Evolutionary conservation across 1,140 invertebrate species (phyloP), one percentile per base, ranked within the genome.

Genomic region (Anadara kagoshimensis): DNA sequence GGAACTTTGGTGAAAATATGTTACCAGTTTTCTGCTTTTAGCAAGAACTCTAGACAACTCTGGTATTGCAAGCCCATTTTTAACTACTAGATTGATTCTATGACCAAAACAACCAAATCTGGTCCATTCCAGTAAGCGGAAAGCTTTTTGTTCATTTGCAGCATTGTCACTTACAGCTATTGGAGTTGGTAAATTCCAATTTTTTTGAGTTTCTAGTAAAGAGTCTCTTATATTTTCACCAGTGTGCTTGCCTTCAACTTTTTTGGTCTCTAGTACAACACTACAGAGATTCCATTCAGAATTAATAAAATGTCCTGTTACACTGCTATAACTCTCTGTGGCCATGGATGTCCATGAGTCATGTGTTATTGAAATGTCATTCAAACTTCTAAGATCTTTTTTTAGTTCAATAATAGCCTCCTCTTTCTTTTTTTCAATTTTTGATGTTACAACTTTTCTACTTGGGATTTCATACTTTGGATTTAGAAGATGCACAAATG

Each of bases 1-100:
- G 3, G n/a, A 45, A 4, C 49, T 57, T 41, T 64, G 51, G 44
- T 72, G 69, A 36, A 72, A 72, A 47, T 57, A 72, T 3, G 69
- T 72, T n/a, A 64, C 29, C 14, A 72, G 12, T 22, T 56, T 57
- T 24, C 61, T 29, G 8, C n/a, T 41, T 20, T 72, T 72, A 14
- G 49, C 69, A 18, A 64, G 5, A 29, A 64, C 12, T 36, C 24
- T 44, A 5, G 4, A 22, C 29, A 64, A n/a, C 36, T 72, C 69
- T 5, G 61, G 61, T 14, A 54, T 45, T 10, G 44, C n/a, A 3
- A 72, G 11, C 4, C 49, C 5, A n/a, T n/a, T n/a, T n/a, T 72
- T 72, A 7, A 72, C 69, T 16, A 72, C 16, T 26, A 65, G 47
- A 64, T 72, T 72, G 11, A 72, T 72, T 29, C 58, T 49, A 22